phyloP scores from a whole-genome alignment of 2,113 vertebrate genomes.

The Sinosuthora webbiana region DNA sequence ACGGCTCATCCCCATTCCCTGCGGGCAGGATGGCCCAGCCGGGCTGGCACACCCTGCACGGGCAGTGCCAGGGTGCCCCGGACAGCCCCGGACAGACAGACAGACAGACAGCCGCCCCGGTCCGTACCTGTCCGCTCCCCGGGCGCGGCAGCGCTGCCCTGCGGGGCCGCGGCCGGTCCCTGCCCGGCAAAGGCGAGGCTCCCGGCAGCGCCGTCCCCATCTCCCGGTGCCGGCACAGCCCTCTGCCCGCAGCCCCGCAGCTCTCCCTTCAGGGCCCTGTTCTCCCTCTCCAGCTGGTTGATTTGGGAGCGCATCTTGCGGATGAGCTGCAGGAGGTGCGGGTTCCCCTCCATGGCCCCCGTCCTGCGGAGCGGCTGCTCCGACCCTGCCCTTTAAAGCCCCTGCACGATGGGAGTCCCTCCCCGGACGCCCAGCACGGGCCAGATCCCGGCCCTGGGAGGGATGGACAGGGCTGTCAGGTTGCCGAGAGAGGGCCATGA shows the following conservation, averaged over 20 bases:
- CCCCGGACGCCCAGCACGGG: constrained; percentile 63
- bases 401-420: constrained; percentile 51
- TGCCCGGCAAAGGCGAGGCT: accelerated
- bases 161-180: neutral
- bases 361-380: neutral
- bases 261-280: constrained; percentile 77
- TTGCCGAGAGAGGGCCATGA: constrained; percentile 73
- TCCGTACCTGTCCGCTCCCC: neutral
- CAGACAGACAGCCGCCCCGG: too few relatives aligned
- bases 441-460: constrained; percentile 76
- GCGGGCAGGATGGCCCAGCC: neutral
- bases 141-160: constrained; percentile 27
- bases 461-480: constrained; percentile 23
- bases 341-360: constrained; percentile 79
- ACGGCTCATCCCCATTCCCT: neutral
- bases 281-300: constrained; percentile 84
- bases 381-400: neutral
- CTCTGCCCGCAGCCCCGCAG: constrained; percentile 17
- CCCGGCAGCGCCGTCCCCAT: neutral
- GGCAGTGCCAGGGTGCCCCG: accelerated
- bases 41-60: neutral
- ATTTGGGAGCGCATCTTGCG: constrained; percentile 86
- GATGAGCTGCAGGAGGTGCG: constrained; percentile 80
- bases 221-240: neutral
- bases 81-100: neutral